Conservation (phyloP, 2,888 invertebrate genomes). For the Drosophila incognita region DNA sequence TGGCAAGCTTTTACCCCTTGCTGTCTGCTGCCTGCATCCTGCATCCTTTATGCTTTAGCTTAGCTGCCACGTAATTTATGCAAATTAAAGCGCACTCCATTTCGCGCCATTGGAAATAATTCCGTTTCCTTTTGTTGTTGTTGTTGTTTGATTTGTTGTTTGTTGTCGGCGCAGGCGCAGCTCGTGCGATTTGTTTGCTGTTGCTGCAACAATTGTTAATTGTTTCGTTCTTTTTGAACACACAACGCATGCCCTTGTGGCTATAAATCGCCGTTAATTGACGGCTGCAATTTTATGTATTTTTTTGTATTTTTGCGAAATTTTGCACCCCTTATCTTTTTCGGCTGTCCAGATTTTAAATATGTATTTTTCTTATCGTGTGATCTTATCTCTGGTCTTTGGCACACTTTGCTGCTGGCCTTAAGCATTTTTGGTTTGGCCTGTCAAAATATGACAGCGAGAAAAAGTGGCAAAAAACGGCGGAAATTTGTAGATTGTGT, state of each 20-base stretch:
- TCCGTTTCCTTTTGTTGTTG: constrained; percentile 39
- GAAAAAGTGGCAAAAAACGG: constrained; percentile 25
- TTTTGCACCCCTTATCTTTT: background rate
- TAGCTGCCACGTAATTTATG: constrained; percentile 67
- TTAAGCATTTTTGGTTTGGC: constrained; percentile 10
- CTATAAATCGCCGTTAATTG: constrained; percentile 68
- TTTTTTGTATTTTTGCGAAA: background rate
- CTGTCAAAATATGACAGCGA: constrained; percentile 63
- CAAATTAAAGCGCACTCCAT: constrained; percentile 80
- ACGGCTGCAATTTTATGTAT: constrained; percentile 42
- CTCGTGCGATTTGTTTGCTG: constrained; percentile 34
- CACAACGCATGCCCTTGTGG: constrained; percentile 49
- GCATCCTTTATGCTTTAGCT: constrained; percentile 33
- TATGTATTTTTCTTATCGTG: constrained; percentile 12
- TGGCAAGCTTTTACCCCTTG: constrained; percentile 21
- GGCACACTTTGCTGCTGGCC: constrained; percentile 2
- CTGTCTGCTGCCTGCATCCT: constrained; percentile 9
- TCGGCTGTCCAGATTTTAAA: background rate
- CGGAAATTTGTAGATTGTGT: constrained; percentile 4
- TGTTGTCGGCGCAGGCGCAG: constrained; percentile 71
- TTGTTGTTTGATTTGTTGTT: constrained; percentile 65
- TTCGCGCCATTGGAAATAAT: constrained; percentile 71
- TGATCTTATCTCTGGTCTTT: constrained; percentile 32
- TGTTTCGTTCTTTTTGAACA: constrained; percentile 59
- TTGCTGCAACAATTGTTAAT: constrained; percentile 77